phyloP scores from a whole-genome alignment of 30 jellyfish, hydroid and myxozoan species.

The Rhopilema esculentum region DNA sequence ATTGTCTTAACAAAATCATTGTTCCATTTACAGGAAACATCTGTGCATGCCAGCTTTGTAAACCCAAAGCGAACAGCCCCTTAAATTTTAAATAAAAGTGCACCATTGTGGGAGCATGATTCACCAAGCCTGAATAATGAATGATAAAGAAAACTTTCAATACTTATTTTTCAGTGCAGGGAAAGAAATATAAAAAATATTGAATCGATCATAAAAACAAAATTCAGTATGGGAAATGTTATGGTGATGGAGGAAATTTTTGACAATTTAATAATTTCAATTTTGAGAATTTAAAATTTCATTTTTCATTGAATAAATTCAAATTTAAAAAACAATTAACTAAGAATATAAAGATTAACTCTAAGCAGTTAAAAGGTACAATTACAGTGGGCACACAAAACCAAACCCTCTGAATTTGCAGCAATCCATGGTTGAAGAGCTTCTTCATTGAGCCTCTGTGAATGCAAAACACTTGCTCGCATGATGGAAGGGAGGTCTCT shows the following conservation, averaged over 20 bases:
- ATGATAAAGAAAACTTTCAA: background rate
- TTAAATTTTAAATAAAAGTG: conserved; percentile 53
- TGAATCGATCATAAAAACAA: background rate
- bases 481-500: conserved; percentile 12
- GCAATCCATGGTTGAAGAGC: conserved; percentile 47
- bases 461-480: conserved; percentile 46
- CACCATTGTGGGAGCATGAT: conserved; percentile 81
- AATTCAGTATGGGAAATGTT: background rate
- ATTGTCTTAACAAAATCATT: conserved; percentile 21
- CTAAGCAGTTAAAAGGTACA: conserved; percentile 7
- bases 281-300: background rate
- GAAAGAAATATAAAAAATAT: conserved; percentile 5
- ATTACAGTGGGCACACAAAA: conserved; percentile 37
- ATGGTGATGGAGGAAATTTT: background rate
- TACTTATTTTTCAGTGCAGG: background rate
- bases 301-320: conserved; percentile 1
- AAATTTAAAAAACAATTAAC: conserved; percentile 3
- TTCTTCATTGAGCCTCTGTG: conserved; percentile 54
- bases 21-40: conserved; percentile 43
- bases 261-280: background rate
- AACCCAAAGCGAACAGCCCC: conserved; percentile 63
- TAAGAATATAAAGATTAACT: background rate
- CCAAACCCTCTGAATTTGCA: conserved; percentile 24
- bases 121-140: conserved; percentile 57
- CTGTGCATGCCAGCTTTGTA: conserved; percentile 50